Evolutionary conservation across 2,113 vertebrate genomes (phyloP), one percentile per base, ranked within the genome.

Genomic region (Bubalus kerabau): DNA sequence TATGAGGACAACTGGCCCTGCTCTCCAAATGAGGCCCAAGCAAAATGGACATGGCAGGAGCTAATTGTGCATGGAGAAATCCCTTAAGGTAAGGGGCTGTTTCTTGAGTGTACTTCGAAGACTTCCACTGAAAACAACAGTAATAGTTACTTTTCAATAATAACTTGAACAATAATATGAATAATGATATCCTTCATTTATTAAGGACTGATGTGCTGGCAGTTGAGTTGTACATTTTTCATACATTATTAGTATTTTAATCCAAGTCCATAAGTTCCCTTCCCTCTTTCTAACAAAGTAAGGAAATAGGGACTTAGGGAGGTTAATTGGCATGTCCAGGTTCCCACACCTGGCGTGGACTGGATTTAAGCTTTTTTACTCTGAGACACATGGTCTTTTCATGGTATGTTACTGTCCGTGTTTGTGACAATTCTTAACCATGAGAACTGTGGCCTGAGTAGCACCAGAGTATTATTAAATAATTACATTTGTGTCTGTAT

Each of bases 21-120:
- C 40, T 90, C 95, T 78, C 87, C 87, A 74, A 36, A 23, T 0
- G 60, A 93, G 95, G 78, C 95, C 94, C 26, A 52, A 81, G 97
- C 85, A 78, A 94, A 98, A 84, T 86, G 96, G 95, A 82, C 67
- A 76, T 30, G 1, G 2, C 95, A 46, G 95, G 88, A 95, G 95
- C 97, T 52, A 24, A 56, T 90, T 74, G 48, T 21, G 59, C 56
- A 0, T 0, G 0, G 28, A 71, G 85, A 64, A 60, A n/a, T 11
- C 54, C 24, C 16, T 59, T 6, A 23, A 46, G 88, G 56, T 28
- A 10, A 43, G 5, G 0, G 3, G 32, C 21, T 15, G 28, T 80
- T 78, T 94, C 46, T 36, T 19, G 54, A 28, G 14, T 43, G 32
- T 12, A 9, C 60, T 85, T 93, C 62, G 60, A 43, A 80, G 56